Conservation (phyloP, 2,888 invertebrate genomes). For the Choreutis nemorana region DNA sequence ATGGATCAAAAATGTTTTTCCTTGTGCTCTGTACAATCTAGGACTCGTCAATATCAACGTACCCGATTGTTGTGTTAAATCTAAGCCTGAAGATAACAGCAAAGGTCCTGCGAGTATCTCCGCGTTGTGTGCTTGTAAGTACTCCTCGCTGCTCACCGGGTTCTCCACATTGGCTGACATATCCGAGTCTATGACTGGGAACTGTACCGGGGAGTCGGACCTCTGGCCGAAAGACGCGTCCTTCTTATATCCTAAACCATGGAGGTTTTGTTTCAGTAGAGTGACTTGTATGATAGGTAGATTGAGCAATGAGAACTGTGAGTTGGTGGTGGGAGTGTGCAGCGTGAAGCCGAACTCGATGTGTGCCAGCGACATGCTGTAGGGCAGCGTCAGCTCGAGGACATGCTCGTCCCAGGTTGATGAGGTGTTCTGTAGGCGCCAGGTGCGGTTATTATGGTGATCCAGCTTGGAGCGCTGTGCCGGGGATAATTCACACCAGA, state of each 20-base stretch:
- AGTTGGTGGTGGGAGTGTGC: constrained; percentile 75
- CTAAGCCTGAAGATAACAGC: constrained; percentile 80
- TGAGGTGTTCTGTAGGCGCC: constrained; percentile 87
- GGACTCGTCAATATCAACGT: constrained; percentile 88
- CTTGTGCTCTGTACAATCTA: constrained; percentile 78
- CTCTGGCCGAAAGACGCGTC: constrained; percentile 50
- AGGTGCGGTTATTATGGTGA: constrained; percentile 88
- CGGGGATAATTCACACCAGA: constrained; percentile 93
- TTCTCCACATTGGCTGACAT: constrained; percentile 64
- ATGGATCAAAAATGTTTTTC: constrained; percentile 81
- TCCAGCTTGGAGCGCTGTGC: constrained; percentile 89
- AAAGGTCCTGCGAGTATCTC: constrained; percentile 92
- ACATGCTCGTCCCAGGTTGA: constrained; percentile 95
- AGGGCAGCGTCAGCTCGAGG: constrained; percentile 86
- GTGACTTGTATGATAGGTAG: constrained; percentile 83
- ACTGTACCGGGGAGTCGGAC: constrained; percentile 46
- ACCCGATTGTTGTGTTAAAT: constrained; percentile 85
- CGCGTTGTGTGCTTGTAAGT: constrained; percentile 85
- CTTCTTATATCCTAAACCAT: constrained; percentile 63
- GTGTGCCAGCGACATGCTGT: constrained; percentile 83
- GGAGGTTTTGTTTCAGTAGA: constrained; percentile 66
- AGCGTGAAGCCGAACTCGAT: constrained; percentile 88
- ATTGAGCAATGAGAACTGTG: too few relatives aligned
- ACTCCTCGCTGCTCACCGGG: constrained; percentile 81
- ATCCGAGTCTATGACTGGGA: constrained; percentile 39